phyloP scores from a whole-genome alignment of 2,888 invertebrate species.

The Buathra laborator region DNA sequence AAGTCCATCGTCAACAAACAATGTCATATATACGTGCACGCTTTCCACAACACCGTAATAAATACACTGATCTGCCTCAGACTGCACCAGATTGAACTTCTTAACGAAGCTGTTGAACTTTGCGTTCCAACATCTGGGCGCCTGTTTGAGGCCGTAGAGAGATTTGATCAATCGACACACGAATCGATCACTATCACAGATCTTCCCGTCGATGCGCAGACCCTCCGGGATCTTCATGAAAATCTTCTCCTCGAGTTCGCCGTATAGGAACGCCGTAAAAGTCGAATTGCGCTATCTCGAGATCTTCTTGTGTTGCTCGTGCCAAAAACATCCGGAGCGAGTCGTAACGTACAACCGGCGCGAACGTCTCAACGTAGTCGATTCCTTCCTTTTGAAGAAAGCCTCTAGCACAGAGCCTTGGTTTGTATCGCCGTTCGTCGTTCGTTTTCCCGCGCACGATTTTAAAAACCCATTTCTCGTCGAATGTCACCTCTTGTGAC shows the following conservation, averaged over 20 bases:
- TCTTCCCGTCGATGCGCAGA: constrained; percentile 19
- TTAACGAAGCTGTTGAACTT: constrained; percentile 68
- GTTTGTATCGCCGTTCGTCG: constrained; percentile 56
- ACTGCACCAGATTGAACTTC: constrained; percentile 64
- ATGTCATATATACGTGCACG: constrained; percentile 44
- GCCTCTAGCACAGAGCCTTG: constrained; percentile 63
- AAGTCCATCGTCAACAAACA: constrained; percentile 68
- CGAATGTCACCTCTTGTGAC: constrained; percentile 35
- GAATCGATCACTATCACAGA: constrained; percentile 33
- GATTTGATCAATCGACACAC: constrained; percentile 68
- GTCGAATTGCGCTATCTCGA: constrained; percentile 58
- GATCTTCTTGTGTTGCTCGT: constrained; percentile 46
- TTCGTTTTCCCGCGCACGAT: constrained; percentile 52
- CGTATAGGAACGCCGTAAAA: constrained; percentile 57
- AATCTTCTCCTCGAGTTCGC: constrained; percentile 23
- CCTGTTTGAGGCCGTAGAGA: constrained; percentile 63
- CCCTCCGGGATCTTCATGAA: constrained; percentile 68
- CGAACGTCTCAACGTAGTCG: constrained; percentile 65
- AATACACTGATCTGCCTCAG: constrained; percentile 72
- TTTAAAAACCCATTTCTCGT: constrained; percentile 69
- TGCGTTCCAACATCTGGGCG: constrained; percentile 73
- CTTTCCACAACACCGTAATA: constrained; percentile 51
- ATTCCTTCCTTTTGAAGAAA: constrained; percentile 60
- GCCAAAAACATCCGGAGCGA: constrained; percentile 60
- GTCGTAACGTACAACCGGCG: constrained; percentile 16